These are phyloP conservation scores for Zaprionus tsacasi DNA, from an alignment of 1,140 invertebrate genomes.

Conservation along the genomic window DNA sequence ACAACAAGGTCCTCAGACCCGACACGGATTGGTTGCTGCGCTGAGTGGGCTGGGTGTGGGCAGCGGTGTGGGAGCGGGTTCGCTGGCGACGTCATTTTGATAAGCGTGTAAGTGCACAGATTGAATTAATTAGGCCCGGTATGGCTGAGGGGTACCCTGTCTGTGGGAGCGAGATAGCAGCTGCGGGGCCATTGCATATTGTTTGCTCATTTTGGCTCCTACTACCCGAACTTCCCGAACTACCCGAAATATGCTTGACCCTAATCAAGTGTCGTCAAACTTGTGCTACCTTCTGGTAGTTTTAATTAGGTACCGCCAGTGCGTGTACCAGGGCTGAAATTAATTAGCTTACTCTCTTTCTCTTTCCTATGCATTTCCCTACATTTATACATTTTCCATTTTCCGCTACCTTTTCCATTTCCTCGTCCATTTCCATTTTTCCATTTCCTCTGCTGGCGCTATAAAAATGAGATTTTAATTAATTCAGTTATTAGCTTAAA, in stretches of 20 bases:
- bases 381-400: constrained; percentile 2
- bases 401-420: constrained; percentile 17
- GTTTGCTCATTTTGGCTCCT: constrained; percentile 33
- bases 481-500: constrained; percentile 81
- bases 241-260: constrained; percentile 47
- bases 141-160: neutral
- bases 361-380: neutral
- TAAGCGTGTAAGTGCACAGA: constrained; percentile 83
- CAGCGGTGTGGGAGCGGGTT: neutral
- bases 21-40: constrained; percentile 13
- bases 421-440: constrained; percentile 23
- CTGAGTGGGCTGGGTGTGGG: neutral
- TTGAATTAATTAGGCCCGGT: constrained; percentile 75
- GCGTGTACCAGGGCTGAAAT: constrained; percentile 53
- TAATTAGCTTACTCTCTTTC: constrained; percentile 55
- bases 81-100: constrained; percentile 53
- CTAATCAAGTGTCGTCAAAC: constrained; percentile 81
- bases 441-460: constrained; percentile 33
- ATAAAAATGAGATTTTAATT: constrained; percentile 80
- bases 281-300: constrained; percentile 48
- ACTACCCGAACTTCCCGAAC: constrained; percentile 1
- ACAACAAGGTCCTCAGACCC: constrained; percentile 55
- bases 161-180: constrained; percentile 44
- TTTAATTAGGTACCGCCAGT: constrained; percentile 64
- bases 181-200: constrained; percentile 29